A percentile compares a stretch with the other conserved stretches of the same genome.
Evolutionary conservation across 2,888 invertebrate species (phyloP).

Genomic region (Uloborus plumipes): DNA sequence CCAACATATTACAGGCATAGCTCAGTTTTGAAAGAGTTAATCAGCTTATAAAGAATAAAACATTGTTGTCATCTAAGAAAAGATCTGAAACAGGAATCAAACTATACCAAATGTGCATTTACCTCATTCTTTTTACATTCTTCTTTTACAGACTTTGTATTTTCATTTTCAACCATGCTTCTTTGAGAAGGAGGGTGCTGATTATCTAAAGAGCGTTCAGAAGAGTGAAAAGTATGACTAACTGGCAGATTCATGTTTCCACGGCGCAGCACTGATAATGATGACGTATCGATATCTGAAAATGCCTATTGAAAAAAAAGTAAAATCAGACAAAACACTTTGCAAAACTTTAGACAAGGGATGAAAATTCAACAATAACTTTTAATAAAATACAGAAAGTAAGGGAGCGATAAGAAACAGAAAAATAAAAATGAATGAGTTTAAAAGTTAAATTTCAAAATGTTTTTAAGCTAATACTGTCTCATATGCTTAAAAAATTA

Average conservation of each 20-base stretch:
- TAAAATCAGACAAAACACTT: too few relatives aligned
- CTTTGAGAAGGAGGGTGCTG: conserved; percentile 23
- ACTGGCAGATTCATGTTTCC: conserved; percentile 17
- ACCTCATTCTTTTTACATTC: conserved; percentile 39
- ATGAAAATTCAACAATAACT: too few relatives aligned
- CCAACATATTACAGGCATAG: too few relatives aligned
- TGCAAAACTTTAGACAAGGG: too few relatives aligned
- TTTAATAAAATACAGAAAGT: too few relatives aligned
- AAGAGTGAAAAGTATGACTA: background rate
- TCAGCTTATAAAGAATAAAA: too few relatives aligned
- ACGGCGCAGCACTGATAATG: background rate
- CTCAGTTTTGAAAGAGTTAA: too few relatives aligned
- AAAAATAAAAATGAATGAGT: background rate
- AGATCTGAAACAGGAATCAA: too few relatives aligned
- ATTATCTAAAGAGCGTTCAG: conserved; percentile 22
- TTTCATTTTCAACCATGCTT: conserved; percentile 30
- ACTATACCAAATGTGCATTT: background rate
- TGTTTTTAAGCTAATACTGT: too few relatives aligned
- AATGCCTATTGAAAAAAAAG: background rate
- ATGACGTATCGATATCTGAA: conserved; percentile 12
- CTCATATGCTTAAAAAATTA: too few relatives aligned
- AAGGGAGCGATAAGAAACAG: too few relatives aligned
- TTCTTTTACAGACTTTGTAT: conserved; percentile 37
- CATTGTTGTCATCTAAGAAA: too few relatives aligned
- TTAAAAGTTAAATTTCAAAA: background rate